Percentiles rank a stretch among this genome's conserved stretches.
Evolutionary conservation across 2,113 vertebrate species (phyloP).

Genomic region (Myiozetetes cayanensis): DNA sequence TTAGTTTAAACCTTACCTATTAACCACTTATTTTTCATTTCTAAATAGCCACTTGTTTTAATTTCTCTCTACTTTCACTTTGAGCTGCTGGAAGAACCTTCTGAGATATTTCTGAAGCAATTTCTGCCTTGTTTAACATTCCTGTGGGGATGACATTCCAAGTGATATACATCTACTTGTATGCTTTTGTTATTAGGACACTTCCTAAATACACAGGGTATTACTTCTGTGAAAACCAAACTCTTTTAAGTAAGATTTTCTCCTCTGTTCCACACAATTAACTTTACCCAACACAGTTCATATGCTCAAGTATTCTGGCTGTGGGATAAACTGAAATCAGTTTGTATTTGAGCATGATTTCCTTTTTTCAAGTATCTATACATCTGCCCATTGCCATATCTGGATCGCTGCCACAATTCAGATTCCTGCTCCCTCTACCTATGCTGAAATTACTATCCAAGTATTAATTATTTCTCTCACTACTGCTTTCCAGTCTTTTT

Average conservation of each 20-base stretch:
- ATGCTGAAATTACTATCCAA: neutral
- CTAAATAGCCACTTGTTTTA: neutral
- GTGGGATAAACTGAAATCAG: neutral
- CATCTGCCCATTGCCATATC: neutral
- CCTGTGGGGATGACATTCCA: neutral
- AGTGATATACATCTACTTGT: neutral
- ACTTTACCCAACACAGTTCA: slow-evolving; percentile 19
- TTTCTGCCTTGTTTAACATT: neutral
- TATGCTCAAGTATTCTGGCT: neutral
- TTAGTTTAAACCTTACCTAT: neutral
- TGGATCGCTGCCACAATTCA: slow-evolving; percentile 13
- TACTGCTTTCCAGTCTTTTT: neutral
- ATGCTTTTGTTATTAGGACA: neutral
- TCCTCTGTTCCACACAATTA: slow-evolving; percentile 27
- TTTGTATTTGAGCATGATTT: slow-evolving; percentile 1
- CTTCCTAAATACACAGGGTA: neutral
- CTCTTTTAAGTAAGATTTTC: neutral
- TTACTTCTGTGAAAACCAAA: neutral
- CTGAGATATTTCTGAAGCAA: neutral
- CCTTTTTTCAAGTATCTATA: neutral
- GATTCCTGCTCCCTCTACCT: neutral
- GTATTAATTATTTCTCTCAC: neutral
- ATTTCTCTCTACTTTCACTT: neutral
- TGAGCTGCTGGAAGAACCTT: neutral
- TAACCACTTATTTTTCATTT: neutral